Conservation (phyloP, 2,888 invertebrate genomes). For the Deilephila porcellus region DNA sequence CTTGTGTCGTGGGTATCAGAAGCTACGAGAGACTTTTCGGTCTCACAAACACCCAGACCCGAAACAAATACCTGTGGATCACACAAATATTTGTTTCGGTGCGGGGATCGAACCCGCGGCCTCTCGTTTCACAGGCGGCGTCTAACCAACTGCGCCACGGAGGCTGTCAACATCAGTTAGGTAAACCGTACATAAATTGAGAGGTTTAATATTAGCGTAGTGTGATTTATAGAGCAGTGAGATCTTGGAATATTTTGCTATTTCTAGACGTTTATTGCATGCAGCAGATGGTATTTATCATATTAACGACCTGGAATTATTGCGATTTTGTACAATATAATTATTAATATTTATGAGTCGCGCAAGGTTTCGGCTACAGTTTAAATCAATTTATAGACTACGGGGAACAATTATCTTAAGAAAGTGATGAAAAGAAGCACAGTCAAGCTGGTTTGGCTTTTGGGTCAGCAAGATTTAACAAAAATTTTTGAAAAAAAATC, state of each 20-base stretch:
- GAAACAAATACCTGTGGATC: too few relatives aligned
- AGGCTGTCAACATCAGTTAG: not conserved
- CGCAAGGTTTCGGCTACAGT: not conserved
- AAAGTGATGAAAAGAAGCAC: not conserved
- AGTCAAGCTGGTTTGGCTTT: not conserved
- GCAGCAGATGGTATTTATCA: constrained; percentile 4
- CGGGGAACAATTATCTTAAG: not conserved
- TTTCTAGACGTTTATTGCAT: not conserved
- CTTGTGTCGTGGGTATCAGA: too few relatives aligned
- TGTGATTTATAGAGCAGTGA: constrained; percentile 10
- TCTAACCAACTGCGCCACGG: too few relatives aligned
- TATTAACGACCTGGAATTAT: constrained; percentile 2
- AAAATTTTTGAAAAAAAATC: too few relatives aligned
- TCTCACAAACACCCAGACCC: too few relatives aligned
- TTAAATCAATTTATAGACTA: not conserved
- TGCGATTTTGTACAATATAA: constrained; percentile 16
- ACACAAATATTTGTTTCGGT: too few relatives aligned
- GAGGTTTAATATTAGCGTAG: not conserved
- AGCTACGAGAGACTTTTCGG: too few relatives aligned
- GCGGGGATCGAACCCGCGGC: too few relatives aligned
- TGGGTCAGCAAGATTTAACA: too few relatives aligned
- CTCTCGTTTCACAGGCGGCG: too few relatives aligned
- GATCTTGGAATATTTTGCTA: constrained; percentile 2
- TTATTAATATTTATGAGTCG: not conserved
- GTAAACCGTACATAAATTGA: not conserved